Percentiles rank a stretch among this genome's conserved stretches.
Evolutionary conservation across 1,140 invertebrate species (phyloP).

Genomic region (Zaprionus lachaisei): DNA sequence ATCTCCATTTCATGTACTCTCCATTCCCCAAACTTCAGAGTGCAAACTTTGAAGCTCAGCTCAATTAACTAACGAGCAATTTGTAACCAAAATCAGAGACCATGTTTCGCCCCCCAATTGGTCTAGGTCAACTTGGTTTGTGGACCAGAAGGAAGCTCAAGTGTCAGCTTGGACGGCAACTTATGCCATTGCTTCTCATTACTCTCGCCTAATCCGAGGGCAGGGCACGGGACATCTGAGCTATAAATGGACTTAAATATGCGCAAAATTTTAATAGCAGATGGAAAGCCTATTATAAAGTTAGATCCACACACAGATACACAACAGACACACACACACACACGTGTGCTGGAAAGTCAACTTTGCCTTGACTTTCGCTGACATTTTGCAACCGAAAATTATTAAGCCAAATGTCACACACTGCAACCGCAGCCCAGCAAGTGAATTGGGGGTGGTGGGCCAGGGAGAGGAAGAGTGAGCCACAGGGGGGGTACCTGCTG

Average conservation of each 20-base stretch:
- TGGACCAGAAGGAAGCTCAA: neutral
- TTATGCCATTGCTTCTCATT: conserved; percentile 11
- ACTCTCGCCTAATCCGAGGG: conserved; percentile 33
- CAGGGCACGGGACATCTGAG: conserved; percentile 21
- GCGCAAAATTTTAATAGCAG: conserved; percentile 73
- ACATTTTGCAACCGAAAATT: conserved; percentile 48
- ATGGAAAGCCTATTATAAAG: conserved; percentile 60
- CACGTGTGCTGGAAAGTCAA: conserved; percentile 22
- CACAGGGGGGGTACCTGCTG: neutral
- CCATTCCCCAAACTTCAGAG: neutral
- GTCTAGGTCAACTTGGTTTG: neutral
- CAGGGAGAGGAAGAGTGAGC: neutral
- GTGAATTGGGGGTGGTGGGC: neutral
- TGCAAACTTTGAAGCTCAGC: neutral
- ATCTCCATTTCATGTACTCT: neutral
- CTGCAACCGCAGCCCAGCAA: conserved; percentile 9
- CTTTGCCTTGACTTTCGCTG: conserved; percentile 72
- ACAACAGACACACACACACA: conserved; percentile 7
- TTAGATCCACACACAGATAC: conserved; percentile 29
- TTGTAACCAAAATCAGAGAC: neutral
- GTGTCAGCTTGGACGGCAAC: conserved; percentile 12
- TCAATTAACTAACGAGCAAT: conserved; percentile 4
- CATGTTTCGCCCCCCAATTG: neutral
- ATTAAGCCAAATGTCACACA: conserved; percentile 62
- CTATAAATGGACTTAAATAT: conserved; percentile 70